Conservation (phyloP, 2,888 invertebrate genomes). For the Anoncus sp. region DNA sequence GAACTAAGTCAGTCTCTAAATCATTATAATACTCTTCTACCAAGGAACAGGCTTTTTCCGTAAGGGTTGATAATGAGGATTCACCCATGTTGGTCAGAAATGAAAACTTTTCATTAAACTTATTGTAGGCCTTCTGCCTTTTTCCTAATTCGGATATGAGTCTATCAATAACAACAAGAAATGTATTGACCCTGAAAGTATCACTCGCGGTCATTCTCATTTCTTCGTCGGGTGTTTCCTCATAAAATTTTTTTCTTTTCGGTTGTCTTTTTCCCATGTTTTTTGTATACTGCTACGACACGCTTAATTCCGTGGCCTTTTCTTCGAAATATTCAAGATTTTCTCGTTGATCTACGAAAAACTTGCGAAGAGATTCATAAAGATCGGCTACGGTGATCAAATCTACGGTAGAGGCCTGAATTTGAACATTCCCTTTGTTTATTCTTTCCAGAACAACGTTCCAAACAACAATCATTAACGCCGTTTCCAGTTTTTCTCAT, state of each 20-base stretch:
- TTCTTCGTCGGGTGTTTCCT: conserved; percentile 13
- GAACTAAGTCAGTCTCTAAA: conserved; percentile 66
- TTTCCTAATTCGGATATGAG: conserved; percentile 27
- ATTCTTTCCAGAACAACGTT: conserved; percentile 69
- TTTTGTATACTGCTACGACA: conserved; percentile 64
- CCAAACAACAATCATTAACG: conserved; percentile 68
- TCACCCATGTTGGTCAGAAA: conserved; percentile 66
- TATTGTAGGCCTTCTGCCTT: conserved; percentile 21
- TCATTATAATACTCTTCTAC: conserved; percentile 66
- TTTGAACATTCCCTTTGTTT: conserved; percentile 62
- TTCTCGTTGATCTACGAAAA: conserved; percentile 66
- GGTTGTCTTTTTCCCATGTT: conserved; percentile 32
- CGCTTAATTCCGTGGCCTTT: conserved; percentile 54
- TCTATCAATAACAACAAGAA: conserved; percentile 12
- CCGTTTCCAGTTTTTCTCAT: conserved; percentile 61
- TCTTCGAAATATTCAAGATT: conserved; percentile 65
- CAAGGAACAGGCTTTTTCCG: conserved; percentile 53
- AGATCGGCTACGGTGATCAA: conserved; percentile 68
- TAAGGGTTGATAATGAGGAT: conserved; percentile 51
- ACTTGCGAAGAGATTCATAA: conserved; percentile 69
- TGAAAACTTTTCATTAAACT: conserved; percentile 45
- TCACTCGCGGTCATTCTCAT: conserved; percentile 11
- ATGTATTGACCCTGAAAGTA: not conserved
- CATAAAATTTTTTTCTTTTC: conserved; percentile 23
- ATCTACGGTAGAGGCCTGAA: conserved; percentile 67